These are phyloP conservation scores for Intellagama lesueurii DNA, from an alignment of 2,797 vertebrate genomes.

Conservation along the genomic window DNA sequence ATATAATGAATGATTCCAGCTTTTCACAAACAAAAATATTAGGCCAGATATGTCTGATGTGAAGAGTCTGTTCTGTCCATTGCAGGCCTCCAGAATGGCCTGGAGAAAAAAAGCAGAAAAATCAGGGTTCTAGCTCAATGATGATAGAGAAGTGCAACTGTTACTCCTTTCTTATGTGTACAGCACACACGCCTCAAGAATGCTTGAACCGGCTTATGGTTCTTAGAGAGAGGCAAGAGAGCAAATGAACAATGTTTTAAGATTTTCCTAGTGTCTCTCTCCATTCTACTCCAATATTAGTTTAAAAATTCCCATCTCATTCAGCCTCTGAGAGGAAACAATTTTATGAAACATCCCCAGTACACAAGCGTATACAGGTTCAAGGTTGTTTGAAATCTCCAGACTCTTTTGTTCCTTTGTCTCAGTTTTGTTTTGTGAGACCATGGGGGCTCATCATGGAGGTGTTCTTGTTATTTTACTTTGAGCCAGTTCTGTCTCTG, in stretches of 20 bases:
- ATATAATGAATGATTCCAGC: background rate
- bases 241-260: background rate
- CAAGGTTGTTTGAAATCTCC: conserved; percentile 27
- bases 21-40: background rate
- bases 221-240: background rate
- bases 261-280: background rate
- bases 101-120: too few relatives aligned
- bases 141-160: too few relatives aligned
- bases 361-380: background rate
- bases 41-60: background rate
- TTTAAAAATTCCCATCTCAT: conserved; percentile 1
- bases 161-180: too few relatives aligned
- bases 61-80: too few relatives aligned
- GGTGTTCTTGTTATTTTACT: background rate
- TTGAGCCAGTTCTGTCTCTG: background rate
- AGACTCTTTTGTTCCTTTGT: background rate
- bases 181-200: too few relatives aligned
- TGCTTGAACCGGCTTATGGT: too few relatives aligned
- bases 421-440: conserved; percentile 13
- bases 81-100: too few relatives aligned
- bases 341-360: background rate
- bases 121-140: too few relatives aligned
- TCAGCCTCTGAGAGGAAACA: conserved; percentile 16
- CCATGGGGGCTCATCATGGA: background rate
- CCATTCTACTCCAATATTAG: background rate